Conservation (phyloP, 2,113 vertebrate genomes). For the Rhodinocichla rosea region DNA sequence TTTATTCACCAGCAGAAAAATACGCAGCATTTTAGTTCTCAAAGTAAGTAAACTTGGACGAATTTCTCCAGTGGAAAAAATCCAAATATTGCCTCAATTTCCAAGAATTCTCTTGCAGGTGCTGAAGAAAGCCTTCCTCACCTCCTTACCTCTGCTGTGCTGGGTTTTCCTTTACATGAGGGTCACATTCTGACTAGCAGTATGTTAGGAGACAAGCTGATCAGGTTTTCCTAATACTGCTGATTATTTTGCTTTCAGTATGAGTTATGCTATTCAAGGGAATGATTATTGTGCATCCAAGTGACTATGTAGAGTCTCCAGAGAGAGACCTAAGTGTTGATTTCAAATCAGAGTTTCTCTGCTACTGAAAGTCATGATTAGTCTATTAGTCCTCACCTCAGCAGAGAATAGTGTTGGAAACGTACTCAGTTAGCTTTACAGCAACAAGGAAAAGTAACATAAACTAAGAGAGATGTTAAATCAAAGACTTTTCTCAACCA, state of each 20-base stretch:
- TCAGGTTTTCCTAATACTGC: neutral
- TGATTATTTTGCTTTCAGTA: neutral
- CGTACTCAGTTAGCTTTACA: neutral
- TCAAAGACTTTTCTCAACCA: neutral
- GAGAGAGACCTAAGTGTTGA: neutral
- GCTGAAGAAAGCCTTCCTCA: neutral
- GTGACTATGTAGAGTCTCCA: neutral
- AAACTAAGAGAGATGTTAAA: neutral
- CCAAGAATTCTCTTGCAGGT: neutral
- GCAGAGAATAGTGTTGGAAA: neutral
- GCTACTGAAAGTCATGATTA: neutral
- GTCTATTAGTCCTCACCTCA: neutral
- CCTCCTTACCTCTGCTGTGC: neutral
- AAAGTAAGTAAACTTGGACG: neutral
- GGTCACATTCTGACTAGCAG: neutral
- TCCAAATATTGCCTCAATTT: neutral
- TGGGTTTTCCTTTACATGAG: neutral
- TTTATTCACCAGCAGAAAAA: neutral
- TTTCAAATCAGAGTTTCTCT: neutral
- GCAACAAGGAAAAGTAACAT: neutral
- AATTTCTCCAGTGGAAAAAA: neutral
- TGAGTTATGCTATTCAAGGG: neutral
- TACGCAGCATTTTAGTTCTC: neutral
- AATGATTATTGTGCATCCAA: neutral
- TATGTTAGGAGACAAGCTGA: neutral